Base-by-base conservation (phyloP, 2,888 invertebrate genomes). In the Epinotia ramella region DNA sequence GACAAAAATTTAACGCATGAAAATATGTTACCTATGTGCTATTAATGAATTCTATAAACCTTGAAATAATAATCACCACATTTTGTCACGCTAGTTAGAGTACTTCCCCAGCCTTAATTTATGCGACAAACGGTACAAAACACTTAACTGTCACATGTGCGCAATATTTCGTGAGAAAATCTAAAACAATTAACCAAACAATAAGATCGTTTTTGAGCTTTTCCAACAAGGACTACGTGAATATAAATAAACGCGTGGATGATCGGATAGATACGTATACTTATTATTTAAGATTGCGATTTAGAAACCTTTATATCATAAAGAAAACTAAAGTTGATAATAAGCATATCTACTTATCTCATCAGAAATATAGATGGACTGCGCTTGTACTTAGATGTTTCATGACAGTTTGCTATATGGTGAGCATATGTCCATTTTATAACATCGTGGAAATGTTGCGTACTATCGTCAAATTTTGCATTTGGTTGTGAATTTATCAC, bases 41-140 rank as follows among this genome's bases (percentile, higher is more conserved):
- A 40, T 46, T 28, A 62, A 49, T 18, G 18, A 57, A 40, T 64
- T 60, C 7, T 64, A 20, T 46, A 46, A 13, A 60, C 65, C 59
- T 66, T 73, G 59, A 33, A 73, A 73, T 49, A 16, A 49, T 49
- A 66, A 59, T 60, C 46, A 40, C 73, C 66, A 60, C 59, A 16
- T 73, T 66, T 66, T 66, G 66, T 66, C 65, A 66, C 73, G 73
- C 73, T 49, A 59, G 18, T 24, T 20, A 13, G 57, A 33, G 44
- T 57, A 44, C 68, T 64, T 64, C 64, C 56, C 63, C 24, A 40
- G 53, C 53, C 53, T n/a, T 53, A 49, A 49, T 53, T n/a, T n/a
- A 53, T 53, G 53, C 53, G 53, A 57, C 64, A 57, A n/a, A 20
- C 40, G 18, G 12, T 12, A 70, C 68, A 63, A 63, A 63, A 64